Evolutionary conservation across 2,797 vertebrate genomes (phyloP), one percentile per base, ranked within the genome.

Genomic region (Staurois parvus): DNA sequence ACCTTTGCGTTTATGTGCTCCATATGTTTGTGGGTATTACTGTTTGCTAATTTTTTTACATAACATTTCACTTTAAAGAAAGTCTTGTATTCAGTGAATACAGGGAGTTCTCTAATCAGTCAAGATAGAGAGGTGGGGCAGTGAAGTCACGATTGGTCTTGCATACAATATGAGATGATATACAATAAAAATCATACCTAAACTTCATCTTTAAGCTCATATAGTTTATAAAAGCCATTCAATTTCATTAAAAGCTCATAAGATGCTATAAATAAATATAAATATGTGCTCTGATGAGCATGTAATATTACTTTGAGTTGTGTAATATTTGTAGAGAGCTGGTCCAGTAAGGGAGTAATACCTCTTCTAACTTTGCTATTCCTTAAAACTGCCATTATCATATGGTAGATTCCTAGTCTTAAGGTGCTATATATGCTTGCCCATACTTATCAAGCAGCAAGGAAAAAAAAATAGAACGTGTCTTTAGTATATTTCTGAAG

Each of bases 401-500:
- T 28, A 81, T 72, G 21, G 79, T 66, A 76, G 19, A 68, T 70
- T 70, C 76, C 75, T 34, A 66, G 74, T 74, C 74, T 29, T 11
- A 80, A 72, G 79, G 74, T 29, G 40, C n/a, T 10, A 77, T 68
- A 78, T 4, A 30, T 30, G 67, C 28, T 29, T 78, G 42, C 59
- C 19, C 6, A 72, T 32, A 34, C 37, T n/a, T 72, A 48, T 68
- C n/a, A 34, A 12, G 29, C 37, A 72, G 67, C 8, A 19, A 67
- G 69, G 69, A 73, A 79, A 83, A 32, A 85, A 68, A 76, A 45
- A 83, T 56, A 77, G 81, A 30, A 79, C 67, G 19, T 21, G 26
- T 7, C 56, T 76, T n/a, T 59, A 40, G 34, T 78, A 73, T 74
- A 86, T 83, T 83, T 77, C 74, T 83, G 28, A 72, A 77, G 72